Conservation (phyloP, 1,140 invertebrate species). For the Leptinotarsa lineolata region DNA sequence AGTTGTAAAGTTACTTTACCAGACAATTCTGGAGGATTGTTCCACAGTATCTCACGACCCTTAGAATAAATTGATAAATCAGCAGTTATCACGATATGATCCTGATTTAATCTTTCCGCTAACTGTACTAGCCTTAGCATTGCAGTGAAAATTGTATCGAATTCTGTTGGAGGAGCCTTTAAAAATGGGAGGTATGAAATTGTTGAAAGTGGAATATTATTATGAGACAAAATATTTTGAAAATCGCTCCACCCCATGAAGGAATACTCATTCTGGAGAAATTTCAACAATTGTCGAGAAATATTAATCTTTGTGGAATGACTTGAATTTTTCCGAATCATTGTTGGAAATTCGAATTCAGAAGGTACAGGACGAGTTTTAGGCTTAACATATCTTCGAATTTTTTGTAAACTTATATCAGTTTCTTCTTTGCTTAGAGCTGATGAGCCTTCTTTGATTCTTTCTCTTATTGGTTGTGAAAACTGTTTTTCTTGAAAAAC, state of each 20-base stretch:
- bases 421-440: too few species aligned
- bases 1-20: constrained; percentile 26
- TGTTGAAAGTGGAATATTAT: constrained; percentile 23
- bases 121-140: constrained; percentile 22
- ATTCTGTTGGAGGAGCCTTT: constrained; percentile 27
- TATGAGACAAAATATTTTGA: constrained; percentile 12
- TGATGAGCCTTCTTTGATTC: too few species aligned
- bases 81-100: constrained; percentile 27
- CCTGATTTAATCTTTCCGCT: constrained; percentile 17
- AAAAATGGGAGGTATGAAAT: constrained; percentile 25
- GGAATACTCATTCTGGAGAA: constrained; percentile 15
- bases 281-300: constrained; percentile 17
- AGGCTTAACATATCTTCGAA: too few species aligned
- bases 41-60: constrained; percentile 27
- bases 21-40: constrained; percentile 22
- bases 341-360: too few species aligned
- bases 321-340: neutral
- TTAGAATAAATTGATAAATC: constrained; percentile 28
- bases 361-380: too few species aligned
- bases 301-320: constrained; percentile 14
- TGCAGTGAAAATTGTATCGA: constrained; percentile 25
- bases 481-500: too few species aligned
- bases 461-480: too few species aligned
- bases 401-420: neutral
- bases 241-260: constrained; percentile 22